Percentiles rank a stretch among this genome's conserved stretches.
Evolutionary conservation across 2,797 vertebrate species (phyloP).

Genomic region (Sebastes iracundus): DNA sequence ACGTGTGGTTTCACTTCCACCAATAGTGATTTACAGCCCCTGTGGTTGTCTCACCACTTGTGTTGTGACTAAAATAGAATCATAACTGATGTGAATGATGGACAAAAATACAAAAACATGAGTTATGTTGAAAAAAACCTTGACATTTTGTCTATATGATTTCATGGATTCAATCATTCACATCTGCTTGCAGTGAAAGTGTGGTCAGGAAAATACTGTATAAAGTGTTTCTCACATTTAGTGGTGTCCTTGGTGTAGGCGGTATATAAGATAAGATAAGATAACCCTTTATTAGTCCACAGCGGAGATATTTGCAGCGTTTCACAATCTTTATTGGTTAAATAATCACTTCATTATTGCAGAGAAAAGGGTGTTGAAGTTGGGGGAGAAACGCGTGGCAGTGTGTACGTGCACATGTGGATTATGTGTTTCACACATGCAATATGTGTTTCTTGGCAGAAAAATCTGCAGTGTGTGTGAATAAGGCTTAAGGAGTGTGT

Average conservation of each 20-base stretch:
- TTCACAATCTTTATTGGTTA: background rate
- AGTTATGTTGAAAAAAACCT: background rate
- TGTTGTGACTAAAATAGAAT: background rate
- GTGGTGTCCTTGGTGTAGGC: background rate
- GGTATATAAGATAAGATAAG: background rate
- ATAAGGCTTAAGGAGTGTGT: constrained; percentile 2
- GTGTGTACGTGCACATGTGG: constrained; percentile 29
- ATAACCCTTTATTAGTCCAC: background rate
- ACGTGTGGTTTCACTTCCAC: background rate
- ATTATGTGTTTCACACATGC: constrained; percentile 51
- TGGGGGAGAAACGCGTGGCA: background rate
- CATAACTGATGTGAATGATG: background rate
- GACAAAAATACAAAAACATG: background rate
- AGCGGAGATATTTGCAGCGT: background rate
- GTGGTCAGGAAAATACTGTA: background rate
- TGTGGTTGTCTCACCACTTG: background rate
- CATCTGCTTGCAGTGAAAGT: background rate
- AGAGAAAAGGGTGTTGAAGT: constrained; percentile 3
- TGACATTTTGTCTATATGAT: background rate
- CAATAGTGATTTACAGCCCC: background rate
- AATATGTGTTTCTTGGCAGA: constrained; percentile 63
- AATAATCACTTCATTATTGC: constrained; percentile 8
- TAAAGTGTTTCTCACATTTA: background rate
- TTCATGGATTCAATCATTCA: background rate
- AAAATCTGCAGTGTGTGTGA: constrained; percentile 28